A percentile compares a stretch with the other conserved stretches of the same genome.
These are phyloP conservation scores for Mus spretus DNA, from an alignment of 2,797 vertebrate species.

Conservation along the genomic window DNA sequence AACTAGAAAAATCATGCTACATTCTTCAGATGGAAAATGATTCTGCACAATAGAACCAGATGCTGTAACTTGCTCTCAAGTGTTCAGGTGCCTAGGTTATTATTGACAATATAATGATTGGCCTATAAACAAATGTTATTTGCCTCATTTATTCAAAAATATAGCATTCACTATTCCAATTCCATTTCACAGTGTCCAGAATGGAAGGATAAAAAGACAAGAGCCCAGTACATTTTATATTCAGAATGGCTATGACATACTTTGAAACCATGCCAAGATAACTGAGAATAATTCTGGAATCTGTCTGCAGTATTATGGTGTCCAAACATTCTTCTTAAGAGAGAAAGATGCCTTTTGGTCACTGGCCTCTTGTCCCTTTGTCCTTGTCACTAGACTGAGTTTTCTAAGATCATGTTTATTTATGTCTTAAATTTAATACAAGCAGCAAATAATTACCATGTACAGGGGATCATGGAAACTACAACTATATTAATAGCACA, in stretches of 20 bases:
- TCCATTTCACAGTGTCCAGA: constrained; percentile 25
- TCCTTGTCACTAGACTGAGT: constrained; percentile 10
- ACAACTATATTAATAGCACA: background rate
- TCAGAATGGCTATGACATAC: background rate
- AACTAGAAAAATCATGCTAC: constrained; percentile 52
- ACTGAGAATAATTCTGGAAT: constrained; percentile 27
- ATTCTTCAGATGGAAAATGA: constrained; percentile 55
- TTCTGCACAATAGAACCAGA: constrained; percentile 20
- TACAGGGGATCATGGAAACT: background rate
- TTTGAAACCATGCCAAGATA: constrained; percentile 1
- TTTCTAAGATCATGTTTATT: constrained; percentile 38
- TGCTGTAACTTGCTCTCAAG: constrained; percentile 42
- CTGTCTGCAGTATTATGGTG: background rate
- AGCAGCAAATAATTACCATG: background rate
- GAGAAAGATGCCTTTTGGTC: constrained; percentile 15
- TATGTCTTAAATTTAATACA: background rate
- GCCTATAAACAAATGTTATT: constrained; percentile 55
- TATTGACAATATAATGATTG: constrained; percentile 57
- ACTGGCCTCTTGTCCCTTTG: background rate
- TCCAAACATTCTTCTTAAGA: constrained; percentile 14
- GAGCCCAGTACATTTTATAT: constrained; percentile 5
- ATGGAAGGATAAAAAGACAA: constrained; percentile 16
- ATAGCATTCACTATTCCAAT: constrained; percentile 17
- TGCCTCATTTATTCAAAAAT: constrained; percentile 55
- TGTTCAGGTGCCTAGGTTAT: constrained; percentile 37